Base-by-base conservation (phyloP, 1,140 invertebrate genomes). In the Cyclargus thomasi region DNA sequence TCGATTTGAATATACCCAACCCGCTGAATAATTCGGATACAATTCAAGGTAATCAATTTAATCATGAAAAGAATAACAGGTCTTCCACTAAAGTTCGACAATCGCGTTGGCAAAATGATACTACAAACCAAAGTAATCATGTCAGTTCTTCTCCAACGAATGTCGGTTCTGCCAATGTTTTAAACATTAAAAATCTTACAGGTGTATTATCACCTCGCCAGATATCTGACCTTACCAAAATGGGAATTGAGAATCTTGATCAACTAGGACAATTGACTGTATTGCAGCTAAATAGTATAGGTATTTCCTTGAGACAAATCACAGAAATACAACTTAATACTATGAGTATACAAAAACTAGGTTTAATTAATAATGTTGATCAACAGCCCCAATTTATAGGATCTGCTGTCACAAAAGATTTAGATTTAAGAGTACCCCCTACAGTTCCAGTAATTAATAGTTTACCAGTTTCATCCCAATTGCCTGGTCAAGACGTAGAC, bases 291-390 rank as follows among this genome's bases (percentile, higher is more conserved):
- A 93, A 92, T 71, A 90, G 91, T 73, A 90, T 92, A 74, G 92
- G 92, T 7, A 83, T 93, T 36, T 91, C 91, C 2, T 78, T 92
- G 64, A 88, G 87, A 74, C 92, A 93, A 79, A 92, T 93, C 21
- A 92, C 91, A 35, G 92, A 93, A 80, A 92, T 93, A 68, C 92
- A 93, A 78, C 79, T 92, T 36, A 93, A 92, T 79, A 92, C 92
- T 11, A 89, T 91, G 84, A 92, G 83, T 73, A 91, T 92, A 71
- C 91, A 92, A 79, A 92, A 91, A 77, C 79, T 91, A 74, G 91
- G 91, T 64, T 83, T 91, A 71, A 91, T 91, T 64, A 88, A 87
- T 74, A 80, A 77, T 73, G 59, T 72, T 55, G 75, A 86, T 65
- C 76, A 84, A 78, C 79, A 83, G 69, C 47, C 79, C 17, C 77